Percentiles rank a stretch among this genome's conserved stretches.
phyloP scores from a whole-genome alignment of 2,888 invertebrate species.

The Chloroclystis v-ata region DNA sequence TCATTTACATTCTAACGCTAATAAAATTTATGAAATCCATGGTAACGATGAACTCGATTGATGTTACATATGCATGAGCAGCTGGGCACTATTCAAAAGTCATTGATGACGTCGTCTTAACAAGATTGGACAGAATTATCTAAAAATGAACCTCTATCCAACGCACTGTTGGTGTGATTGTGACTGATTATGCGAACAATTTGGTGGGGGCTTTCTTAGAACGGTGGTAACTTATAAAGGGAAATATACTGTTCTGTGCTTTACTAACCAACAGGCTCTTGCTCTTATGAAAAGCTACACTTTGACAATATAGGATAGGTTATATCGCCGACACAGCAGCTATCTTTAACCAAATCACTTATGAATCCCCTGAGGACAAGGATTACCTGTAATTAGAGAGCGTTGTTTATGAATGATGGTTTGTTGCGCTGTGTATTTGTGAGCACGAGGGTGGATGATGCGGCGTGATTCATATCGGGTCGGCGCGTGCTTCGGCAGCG shows the following conservation, averaged over 20 bases:
- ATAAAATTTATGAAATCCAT: conserved; percentile 21
- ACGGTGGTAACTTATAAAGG: too few species aligned
- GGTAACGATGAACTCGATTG: conserved; percentile 15
- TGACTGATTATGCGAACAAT: too few species aligned
- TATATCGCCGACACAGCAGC: too few species aligned
- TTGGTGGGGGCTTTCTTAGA: too few species aligned
- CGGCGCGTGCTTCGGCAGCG: conserved; percentile 24
- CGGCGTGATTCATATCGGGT: conserved; percentile 37
- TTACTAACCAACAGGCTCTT: too few species aligned
- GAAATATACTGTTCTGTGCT: too few species aligned
- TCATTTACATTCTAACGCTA: conserved; percentile 26
- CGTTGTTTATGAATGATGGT: conserved; percentile 62
- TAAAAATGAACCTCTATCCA: too few species aligned
- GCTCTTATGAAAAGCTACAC: too few species aligned
- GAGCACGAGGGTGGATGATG: conserved; percentile 32
- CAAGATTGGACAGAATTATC: conserved; percentile 14
- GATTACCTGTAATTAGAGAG: conserved; percentile 32
- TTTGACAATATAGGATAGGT: too few species aligned
- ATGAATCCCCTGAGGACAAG: too few species aligned
- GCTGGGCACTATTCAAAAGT: conserved; percentile 21
- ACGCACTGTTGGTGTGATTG: too few species aligned
- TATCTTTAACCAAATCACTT: too few species aligned
- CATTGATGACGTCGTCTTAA: conserved; percentile 25
- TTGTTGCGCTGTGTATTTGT: conserved; percentile 39
- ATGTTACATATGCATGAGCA: conserved; percentile 23